Conservation (phyloP, 2,797 vertebrate species). For the Hipposideros larvatus region DNA sequence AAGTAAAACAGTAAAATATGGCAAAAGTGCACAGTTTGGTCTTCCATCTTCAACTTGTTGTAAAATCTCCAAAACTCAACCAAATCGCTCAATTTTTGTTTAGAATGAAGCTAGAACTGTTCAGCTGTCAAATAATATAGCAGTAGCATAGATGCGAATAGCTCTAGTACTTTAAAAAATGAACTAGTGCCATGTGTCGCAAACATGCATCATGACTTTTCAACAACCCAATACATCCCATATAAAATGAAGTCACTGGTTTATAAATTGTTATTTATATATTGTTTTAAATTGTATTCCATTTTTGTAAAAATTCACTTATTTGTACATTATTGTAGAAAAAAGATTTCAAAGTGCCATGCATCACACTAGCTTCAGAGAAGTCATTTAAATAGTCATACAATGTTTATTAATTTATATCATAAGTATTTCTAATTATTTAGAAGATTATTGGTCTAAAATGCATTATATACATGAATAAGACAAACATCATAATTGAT, state of each 20-base stretch:
- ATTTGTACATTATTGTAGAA: background rate
- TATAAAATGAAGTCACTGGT: background rate
- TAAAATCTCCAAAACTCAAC: too few relatives aligned
- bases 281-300: background rate
- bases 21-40: too few relatives aligned
- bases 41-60: too few relatives aligned
- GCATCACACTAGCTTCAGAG: background rate
- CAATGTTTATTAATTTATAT: slow-evolving; percentile 33
- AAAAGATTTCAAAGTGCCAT: background rate
- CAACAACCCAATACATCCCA: background rate
- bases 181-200: too few relatives aligned
- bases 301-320: slow-evolving; percentile 16
- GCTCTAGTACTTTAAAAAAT: too few relatives aligned
- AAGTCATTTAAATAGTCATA: background rate
- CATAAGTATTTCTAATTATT: slow-evolving; percentile 26
- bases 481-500: background rate
- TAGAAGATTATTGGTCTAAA: slow-evolving; percentile 30
- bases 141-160: too few relatives aligned
- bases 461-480: background rate
- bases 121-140: too few relatives aligned
- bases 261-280: background rate
- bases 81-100: too few relatives aligned
- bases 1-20: too few relatives aligned
- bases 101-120: too few relatives aligned
- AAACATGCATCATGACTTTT: too few relatives aligned